Evolutionary conservation across 2,888 invertebrate genomes (phyloP).

Genomic region (Diachrysia chrysitis): DNA sequence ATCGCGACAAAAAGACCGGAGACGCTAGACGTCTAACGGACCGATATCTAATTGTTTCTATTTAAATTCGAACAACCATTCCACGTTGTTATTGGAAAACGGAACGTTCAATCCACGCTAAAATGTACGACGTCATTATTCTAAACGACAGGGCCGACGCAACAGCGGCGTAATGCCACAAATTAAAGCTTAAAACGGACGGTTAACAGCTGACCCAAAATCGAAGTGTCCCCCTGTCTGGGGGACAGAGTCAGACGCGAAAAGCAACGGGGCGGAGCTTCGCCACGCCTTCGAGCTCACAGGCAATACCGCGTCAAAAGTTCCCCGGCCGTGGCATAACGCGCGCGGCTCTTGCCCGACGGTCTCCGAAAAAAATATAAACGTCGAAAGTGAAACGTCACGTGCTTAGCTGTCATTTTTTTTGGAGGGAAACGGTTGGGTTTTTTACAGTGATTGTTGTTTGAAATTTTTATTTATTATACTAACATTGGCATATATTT

Average conservation of each 20-base stretch:
- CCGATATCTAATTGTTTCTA: constrained; percentile 49
- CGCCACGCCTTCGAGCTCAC: constrained; percentile 82
- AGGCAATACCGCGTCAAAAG: constrained; percentile 84
- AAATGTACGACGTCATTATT: constrained; percentile 84
- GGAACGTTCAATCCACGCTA: constrained; percentile 75
- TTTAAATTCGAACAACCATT: constrained; percentile 59
- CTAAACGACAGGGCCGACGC: constrained; percentile 82
- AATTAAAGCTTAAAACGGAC: constrained; percentile 89
- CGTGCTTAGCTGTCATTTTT: constrained; percentile 52
- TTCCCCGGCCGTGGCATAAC: constrained; percentile 77
- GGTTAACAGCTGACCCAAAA: constrained; percentile 89
- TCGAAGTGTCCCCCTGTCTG: constrained; percentile 80
- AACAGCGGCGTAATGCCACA: constrained; percentile 85
- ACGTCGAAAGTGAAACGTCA: constrained; percentile 65
- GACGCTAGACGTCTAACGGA: constrained; percentile 30
- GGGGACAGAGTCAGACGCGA: constrained; percentile 77
- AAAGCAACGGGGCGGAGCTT: constrained; percentile 86
- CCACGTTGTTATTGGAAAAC: constrained; percentile 73
- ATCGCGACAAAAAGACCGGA: constrained; percentile 32
- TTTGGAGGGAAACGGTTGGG: constrained; percentile 48
- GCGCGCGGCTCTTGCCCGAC: constrained; percentile 73
- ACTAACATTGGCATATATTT: not conserved
- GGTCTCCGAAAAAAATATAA: constrained; percentile 65
- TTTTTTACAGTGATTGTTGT: constrained; percentile 38
- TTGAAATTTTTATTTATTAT: constrained; percentile 20